A percentile compares a stretch with the other conserved stretches of the same genome.
phyloP scores from a whole-genome alignment of 2,113 vertebrate species.

The Varanus salvator region DNA sequence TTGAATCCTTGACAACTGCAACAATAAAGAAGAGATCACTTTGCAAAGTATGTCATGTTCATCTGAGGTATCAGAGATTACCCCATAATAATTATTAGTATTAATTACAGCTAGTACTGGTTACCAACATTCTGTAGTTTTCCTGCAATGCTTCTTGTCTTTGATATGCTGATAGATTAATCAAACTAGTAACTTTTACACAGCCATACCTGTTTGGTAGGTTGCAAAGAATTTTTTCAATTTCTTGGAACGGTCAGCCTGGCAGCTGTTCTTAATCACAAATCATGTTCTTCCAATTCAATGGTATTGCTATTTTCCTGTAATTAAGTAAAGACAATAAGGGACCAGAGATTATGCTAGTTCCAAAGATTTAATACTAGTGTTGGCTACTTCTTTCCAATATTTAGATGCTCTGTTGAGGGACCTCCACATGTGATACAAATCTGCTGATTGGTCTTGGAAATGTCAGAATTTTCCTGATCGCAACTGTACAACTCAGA shows the following conservation, averaged over 20 bases:
- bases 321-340: not conserved
- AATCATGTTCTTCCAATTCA: not conserved
- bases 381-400: not conserved
- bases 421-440: not conserved
- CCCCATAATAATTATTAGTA: not conserved
- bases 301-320: not conserved
- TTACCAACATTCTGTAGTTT: not conserved
- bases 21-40: not conserved
- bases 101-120: not conserved
- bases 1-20: not conserved
- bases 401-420: not conserved
- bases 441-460: not conserved
- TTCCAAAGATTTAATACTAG: not conserved
- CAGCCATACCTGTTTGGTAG: not conserved
- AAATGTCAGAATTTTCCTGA: not conserved
- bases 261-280: not conserved
- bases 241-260: not conserved
- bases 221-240: not conserved
- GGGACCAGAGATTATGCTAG: not conserved
- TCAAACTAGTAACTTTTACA: not conserved
- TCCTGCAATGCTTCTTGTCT: not conserved
- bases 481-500: not conserved
- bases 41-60: not conserved
- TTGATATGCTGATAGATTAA: not conserved
- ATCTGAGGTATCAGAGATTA: not conserved